Percentiles rank a stretch among this genome's conserved stretches.
Evolutionary conservation across 2,113 vertebrate genomes (phyloP).

Genomic region (Cyanoliseus patagonus): DNA sequence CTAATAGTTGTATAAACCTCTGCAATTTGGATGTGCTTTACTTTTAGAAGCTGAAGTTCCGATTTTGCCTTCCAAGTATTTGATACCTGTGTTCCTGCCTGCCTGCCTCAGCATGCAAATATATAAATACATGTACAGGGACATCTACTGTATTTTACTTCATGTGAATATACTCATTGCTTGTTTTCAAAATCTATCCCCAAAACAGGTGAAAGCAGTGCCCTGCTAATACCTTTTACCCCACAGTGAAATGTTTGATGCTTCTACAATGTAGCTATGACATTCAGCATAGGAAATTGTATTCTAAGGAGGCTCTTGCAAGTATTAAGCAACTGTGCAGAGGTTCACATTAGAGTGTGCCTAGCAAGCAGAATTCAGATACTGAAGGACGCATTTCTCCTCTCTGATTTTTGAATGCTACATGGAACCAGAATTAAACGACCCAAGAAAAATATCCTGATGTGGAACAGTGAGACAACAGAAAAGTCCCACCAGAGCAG

Average conservation of each 20-base stretch:
- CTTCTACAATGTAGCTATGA: neutral
- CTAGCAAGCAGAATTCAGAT: neutral
- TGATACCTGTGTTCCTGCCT: neutral
- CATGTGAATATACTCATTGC: neutral
- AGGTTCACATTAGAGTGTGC: accelerated
- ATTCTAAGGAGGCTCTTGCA: neutral
- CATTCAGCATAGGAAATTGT: neutral
- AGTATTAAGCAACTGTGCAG: neutral
- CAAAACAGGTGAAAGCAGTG: neutral
- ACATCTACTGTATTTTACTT: neutral
- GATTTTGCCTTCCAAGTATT: neutral
- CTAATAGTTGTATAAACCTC: neutral
- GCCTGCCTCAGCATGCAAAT: neutral
- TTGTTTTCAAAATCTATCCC: neutral
- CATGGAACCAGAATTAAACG: neutral
- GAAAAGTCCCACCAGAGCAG: neutral
- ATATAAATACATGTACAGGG: neutral
- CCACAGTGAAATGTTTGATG: neutral
- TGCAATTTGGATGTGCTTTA: neutral
- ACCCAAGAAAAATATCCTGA: neutral
- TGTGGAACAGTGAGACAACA: neutral
- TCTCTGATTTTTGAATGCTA: neutral
- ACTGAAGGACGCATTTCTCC: neutral
- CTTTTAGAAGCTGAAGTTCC: neutral
- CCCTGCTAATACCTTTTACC: neutral